Percentiles rank a stretch among this genome's conserved stretches.
Conservation (phyloP, 2,113 vertebrate genomes). For the Ceratotherium simum region DNA sequence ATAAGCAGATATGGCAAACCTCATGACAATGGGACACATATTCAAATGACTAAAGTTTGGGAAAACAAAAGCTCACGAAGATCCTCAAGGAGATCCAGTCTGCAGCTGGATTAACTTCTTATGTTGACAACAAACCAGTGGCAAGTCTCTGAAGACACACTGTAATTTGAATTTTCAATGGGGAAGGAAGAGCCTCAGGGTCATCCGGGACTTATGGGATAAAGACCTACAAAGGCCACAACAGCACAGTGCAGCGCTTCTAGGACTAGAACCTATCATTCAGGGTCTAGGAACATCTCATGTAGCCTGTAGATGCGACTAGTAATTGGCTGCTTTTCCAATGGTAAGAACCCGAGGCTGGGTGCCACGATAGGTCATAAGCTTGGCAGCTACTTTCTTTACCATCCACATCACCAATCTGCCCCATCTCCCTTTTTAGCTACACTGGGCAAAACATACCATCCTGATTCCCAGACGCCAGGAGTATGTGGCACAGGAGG, state of each 20-base stretch:
- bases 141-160: not conserved
- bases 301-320: not conserved
- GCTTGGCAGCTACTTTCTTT: not conserved
- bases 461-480: not conserved
- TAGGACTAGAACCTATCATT: not conserved
- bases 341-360: not conserved
- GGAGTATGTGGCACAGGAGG: not conserved
- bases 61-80: not conserved
- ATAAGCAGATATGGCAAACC: not conserved
- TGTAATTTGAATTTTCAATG: not conserved
- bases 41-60: not conserved
- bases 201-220: not conserved
- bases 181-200: not conserved
- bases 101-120: not conserved
- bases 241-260: not conserved
- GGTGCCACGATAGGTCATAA: not conserved
- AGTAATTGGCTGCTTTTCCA: not conserved
- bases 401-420: not conserved
- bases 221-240: not conserved
- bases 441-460: accelerated
- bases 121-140: not conserved
- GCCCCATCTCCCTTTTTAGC: not conserved
- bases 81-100: not conserved
- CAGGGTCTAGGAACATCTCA: too few relatives aligned
- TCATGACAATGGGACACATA: not conserved